These are phyloP conservation scores for Melanotaenia trifasciata DNA, from an alignment of 2,797 vertebrate species.

Conservation along the genomic window DNA sequence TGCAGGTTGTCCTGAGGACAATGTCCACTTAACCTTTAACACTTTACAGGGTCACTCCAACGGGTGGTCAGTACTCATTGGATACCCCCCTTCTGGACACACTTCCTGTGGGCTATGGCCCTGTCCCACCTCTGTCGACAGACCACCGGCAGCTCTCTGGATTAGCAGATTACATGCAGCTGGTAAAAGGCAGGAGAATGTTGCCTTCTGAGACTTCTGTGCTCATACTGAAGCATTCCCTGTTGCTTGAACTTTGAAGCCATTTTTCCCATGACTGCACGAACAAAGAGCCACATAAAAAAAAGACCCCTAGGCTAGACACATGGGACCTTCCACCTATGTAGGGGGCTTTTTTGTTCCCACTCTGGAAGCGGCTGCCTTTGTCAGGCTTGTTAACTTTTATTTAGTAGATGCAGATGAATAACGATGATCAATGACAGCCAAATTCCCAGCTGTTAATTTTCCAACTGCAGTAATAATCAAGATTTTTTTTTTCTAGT, in stretches of 20 bases:
- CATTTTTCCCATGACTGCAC: conserved; percentile 78
- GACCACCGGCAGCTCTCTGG: conserved; percentile 67
- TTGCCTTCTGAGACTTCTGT: conserved; percentile 60
- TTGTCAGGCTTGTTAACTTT: conserved; percentile 53
- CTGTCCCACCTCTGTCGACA: conserved; percentile 67
- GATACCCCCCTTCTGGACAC: conserved; percentile 38
- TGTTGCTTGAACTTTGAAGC: conserved; percentile 77
- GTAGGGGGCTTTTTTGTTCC: conserved; percentile 56
- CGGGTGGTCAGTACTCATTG: conserved; percentile 58
- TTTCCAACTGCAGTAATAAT: conserved; percentile 7
- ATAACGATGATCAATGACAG: conserved; percentile 15
- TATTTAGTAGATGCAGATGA: conserved; percentile 28
- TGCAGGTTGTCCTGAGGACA: conserved; percentile 47
- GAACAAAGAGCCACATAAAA: conserved; percentile 72
- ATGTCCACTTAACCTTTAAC: conserved; percentile 79
- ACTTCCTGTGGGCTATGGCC: conserved; percentile 72
- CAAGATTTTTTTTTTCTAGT: conserved; percentile 22
- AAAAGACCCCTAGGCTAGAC: conserved; percentile 57
- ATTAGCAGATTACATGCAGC: conserved; percentile 83
- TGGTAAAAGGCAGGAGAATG: conserved; percentile 68
- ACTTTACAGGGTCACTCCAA: conserved; percentile 51
- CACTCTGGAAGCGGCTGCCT: conserved; percentile 47
- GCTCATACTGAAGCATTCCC: conserved; percentile 59
- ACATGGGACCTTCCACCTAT: conserved; percentile 69
- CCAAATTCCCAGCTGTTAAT: conserved; percentile 10